Percentiles rank a stretch among this genome's conserved stretches.
These are phyloP conservation scores for Phortica magna DNA, from an alignment of 2,888 invertebrate species.

Conservation along the genomic window DNA sequence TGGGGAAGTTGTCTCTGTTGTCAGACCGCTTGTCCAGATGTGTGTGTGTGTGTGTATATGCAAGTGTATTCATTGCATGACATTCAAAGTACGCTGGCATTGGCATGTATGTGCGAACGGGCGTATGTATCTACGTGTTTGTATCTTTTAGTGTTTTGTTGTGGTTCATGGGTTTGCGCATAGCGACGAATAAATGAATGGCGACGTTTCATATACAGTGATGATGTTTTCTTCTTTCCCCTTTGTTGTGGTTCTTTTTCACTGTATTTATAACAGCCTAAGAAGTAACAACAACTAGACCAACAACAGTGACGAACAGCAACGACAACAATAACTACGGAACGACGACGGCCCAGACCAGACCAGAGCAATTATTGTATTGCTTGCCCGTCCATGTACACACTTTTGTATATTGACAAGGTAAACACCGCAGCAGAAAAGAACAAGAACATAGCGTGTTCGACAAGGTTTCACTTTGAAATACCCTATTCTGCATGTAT, in stretches of 20 bases:
- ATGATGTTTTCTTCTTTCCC: slow-evolving; percentile 40
- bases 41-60: neutral
- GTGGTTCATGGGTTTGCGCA: slow-evolving; percentile 45
- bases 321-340: slow-evolving; percentile 43
- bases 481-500: too few species aligned
- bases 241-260: slow-evolving; percentile 27
- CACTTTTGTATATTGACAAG: slow-evolving; percentile 18
- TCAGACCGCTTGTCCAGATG: slow-evolving; percentile 20
- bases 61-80: slow-evolving; percentile 63
- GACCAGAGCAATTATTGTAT: slow-evolving; percentile 67
- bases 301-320: slow-evolving; percentile 29
- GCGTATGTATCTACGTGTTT: slow-evolving; percentile 38
- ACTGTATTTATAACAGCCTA: slow-evolving; percentile 50
- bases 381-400: slow-evolving; percentile 53
- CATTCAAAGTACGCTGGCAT: slow-evolving; percentile 38
- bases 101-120: slow-evolving; percentile 36
- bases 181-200: slow-evolving; percentile 63
- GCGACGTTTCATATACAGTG: slow-evolving; percentile 61
- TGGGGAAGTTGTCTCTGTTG: slow-evolving; percentile 13
- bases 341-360: slow-evolving; percentile 44
- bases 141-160: slow-evolving; percentile 2
- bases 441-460: slow-evolving; percentile 36
- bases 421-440: slow-evolving; percentile 25
- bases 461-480: neutral
- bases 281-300: slow-evolving; percentile 17